phyloP scores from a whole-genome alignment of 2,797 vertebrate genomes.

The Heterohyrax brucei region DNA sequence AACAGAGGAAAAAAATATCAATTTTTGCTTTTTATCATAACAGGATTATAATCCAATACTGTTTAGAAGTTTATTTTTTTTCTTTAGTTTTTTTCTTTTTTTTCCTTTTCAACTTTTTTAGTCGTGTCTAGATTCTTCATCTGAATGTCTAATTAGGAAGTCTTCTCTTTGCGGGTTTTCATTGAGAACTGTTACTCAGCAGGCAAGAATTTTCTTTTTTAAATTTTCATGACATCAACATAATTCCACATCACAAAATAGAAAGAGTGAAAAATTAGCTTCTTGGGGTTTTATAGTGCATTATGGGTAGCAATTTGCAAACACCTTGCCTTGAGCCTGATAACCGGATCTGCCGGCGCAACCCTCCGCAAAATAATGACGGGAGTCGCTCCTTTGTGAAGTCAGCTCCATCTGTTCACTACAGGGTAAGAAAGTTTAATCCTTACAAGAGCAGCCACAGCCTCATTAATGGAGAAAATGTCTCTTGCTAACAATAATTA shows the following conservation, averaged over 20 bases:
- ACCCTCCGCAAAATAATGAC: slow-evolving; percentile 76
- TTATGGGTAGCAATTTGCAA: slow-evolving; percentile 88
- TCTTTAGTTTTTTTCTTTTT: background rate
- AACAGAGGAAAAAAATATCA: slow-evolving; percentile 17
- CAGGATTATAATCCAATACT: slow-evolving; percentile 47
- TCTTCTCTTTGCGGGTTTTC: background rate
- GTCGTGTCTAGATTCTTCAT: background rate
- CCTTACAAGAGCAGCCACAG: slow-evolving; percentile 18
- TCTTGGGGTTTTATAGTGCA: slow-evolving; percentile 79
- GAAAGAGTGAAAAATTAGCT: slow-evolving; percentile 74
- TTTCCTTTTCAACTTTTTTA: slow-evolving; percentile 14
- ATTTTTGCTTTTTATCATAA: background rate
- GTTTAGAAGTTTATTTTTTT: slow-evolving; percentile 11
- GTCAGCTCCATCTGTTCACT: slow-evolving; percentile 51
- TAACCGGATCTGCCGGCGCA: slow-evolving; percentile 81
- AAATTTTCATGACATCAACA: slow-evolving; percentile 81
- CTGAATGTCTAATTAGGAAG: slow-evolving; percentile 73
- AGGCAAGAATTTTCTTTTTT: slow-evolving; percentile 76
- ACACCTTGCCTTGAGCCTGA: slow-evolving; percentile 69
- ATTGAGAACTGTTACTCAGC: slow-evolving; percentile 30
- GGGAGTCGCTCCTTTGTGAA: slow-evolving; percentile 65
- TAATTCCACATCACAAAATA: slow-evolving; percentile 76
- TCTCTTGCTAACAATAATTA: background rate
- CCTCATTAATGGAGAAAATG: slow-evolving; percentile 41
- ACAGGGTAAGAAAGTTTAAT: slow-evolving; percentile 67